Evolutionary conservation across 2,113 vertebrate species (phyloP).

Genomic region (Lycaon pictus): DNA sequence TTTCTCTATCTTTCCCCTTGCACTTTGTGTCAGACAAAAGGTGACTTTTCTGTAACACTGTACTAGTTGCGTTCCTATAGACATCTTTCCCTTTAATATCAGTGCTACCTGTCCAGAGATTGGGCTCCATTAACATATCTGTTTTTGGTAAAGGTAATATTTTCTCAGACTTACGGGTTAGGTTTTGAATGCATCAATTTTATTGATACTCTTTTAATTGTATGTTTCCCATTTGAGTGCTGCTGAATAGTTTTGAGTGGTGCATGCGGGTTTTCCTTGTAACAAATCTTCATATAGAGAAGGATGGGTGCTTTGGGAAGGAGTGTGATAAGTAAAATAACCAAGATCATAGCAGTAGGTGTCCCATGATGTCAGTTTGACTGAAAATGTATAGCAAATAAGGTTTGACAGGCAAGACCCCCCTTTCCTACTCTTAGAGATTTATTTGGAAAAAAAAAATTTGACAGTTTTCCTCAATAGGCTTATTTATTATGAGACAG

Average conservation of each 20-base stretch:
- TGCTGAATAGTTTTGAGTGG: slow-evolving; percentile 32
- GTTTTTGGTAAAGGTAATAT: background rate
- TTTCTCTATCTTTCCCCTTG: background rate
- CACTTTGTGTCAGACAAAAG: background rate
- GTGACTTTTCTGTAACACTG: background rate
- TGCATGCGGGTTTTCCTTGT: background rate
- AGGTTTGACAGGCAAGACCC: background rate
- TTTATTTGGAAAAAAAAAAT: background rate
- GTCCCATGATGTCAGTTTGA: background rate
- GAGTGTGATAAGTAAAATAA: background rate
- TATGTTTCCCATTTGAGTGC: background rate
- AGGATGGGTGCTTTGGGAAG: background rate
- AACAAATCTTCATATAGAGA: background rate
- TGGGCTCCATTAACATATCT: background rate
- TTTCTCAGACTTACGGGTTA: background rate
- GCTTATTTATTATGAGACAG: background rate
- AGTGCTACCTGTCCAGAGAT: background rate
- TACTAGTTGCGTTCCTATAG: background rate
- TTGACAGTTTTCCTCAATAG: background rate
- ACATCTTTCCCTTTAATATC: background rate
- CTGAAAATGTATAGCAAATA: slow-evolving; percentile 29
- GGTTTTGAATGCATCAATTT: background rate
- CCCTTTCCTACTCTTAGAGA: background rate
- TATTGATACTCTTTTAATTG: background rate
- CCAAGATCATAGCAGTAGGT: background rate